Conservation (phyloP, 2,797 vertebrate genomes). For the Dryobates pubescens region DNA sequence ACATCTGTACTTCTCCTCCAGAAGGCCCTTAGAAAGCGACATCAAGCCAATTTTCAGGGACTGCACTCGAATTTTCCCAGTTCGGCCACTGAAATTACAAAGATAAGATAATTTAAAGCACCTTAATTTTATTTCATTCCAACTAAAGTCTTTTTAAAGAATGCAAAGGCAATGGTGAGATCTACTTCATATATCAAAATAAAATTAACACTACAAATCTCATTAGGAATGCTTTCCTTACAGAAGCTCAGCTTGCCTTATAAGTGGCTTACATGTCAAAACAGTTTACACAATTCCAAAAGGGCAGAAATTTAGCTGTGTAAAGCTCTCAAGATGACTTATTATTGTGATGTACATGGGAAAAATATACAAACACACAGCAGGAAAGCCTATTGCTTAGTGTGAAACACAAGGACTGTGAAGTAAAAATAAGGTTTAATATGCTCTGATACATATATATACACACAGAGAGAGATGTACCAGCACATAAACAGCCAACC, state of each 20-base stretch:
- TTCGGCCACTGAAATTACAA: slow-evolving; percentile 87
- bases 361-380: slow-evolving; percentile 12
- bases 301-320: neutral
- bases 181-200: slow-evolving; percentile 12
- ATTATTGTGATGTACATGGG: slow-evolving; percentile 21
- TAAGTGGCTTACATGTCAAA: neutral
- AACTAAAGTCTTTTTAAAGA: neutral
- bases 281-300: neutral
- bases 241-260: slow-evolving; percentile 3
- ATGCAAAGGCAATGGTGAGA: neutral
- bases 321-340: slow-evolving; percentile 26
- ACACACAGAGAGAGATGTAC: neutral
- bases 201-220: slow-evolving; percentile 23
- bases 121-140: neutral
- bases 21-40: slow-evolving; percentile 93
- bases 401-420: neutral
- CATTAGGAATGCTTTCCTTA: slow-evolving; percentile 1
- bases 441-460: neutral
- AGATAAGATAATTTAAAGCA: slow-evolving; percentile 13
- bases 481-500: neutral
- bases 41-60: slow-evolving; percentile 96
- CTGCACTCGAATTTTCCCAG: slow-evolving; percentile 93
- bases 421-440: slow-evolving; percentile 9
- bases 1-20: slow-evolving; percentile 98
- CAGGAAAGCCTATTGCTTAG: slow-evolving; percentile 7